Evolutionary conservation across 2,113 vertebrate genomes (phyloP), one percentile per base, ranked within the genome.

Genomic region (Albula goreensis): DNA sequence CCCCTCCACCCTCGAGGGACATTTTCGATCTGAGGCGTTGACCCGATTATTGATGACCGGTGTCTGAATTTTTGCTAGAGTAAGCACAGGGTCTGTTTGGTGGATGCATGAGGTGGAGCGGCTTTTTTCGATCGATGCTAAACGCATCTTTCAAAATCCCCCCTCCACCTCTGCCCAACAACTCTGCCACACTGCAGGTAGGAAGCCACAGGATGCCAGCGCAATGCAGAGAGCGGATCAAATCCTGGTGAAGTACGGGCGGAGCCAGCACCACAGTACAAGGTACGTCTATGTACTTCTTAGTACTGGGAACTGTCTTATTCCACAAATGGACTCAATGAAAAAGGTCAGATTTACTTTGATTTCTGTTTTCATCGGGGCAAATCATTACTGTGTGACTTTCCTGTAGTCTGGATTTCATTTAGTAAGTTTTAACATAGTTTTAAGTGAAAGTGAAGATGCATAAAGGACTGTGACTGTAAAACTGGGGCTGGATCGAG

Each of bases 191-290:
- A 87, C 89, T 83, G 88, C 92, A 91, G 90, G 88, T 84, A 49
- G 78, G 86, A 89, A 80, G 70, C 15, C 90, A 89, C 80, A 88
- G 88, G 57, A 87, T 91, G 90, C 74, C 11, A 86, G 89, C 88
- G 85, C 90, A 90, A 91, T 94, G 93, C 94, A 93, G 91, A 74
- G 83, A 80, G 86, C 53, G 89, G 90, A 91, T 81, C 82, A 88
- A 48, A 74, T 84, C 91, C 31, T 85, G 25, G 88, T 81, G 82
- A 90, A 74, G 74, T 19, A 74, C 77, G 86, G 87, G 84, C 79
- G 6, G 22, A 56, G 86, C 57, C 11, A 60, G 66, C 25, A 70
- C 49, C 10, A 5, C 63, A 82, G 83, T 74, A 60, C 84, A 90
- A 92, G 92, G 91, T 94, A 93, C 8, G 60, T 50, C 15, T 25